Evolutionary conservation across 2,797 vertebrate genomes (phyloP), one percentile per base, ranked within the genome.

Genomic region (Holocentrus rufus): DNA sequence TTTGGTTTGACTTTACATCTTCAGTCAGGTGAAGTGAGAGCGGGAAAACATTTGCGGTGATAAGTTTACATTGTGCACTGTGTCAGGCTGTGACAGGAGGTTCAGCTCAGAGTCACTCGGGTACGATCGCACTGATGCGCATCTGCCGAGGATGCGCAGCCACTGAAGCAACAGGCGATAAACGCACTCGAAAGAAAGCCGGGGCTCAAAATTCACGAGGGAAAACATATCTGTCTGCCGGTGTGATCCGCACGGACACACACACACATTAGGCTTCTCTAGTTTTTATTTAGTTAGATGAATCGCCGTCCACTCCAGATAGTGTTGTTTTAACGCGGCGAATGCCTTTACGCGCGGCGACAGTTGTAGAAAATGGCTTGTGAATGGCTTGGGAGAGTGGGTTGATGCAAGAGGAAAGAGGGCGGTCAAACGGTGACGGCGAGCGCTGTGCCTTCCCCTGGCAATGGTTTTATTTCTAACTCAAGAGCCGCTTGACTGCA

Each of bases 401-500:
- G 69, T 74, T 76, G 81, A 62, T 72, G 81, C 57, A 1, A 57
- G 56, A 70, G 79, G 72, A 73, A 85, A 79, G 80, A 90, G 92
- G 88, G 87, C 88, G 88, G 82, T 86, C 81, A 83, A 64, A 83
- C 79, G 57, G 81, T 80, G 78, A 87, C 83, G 65, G 81, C 23
- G 18, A 79, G 69, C 65, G 20, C 59, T 0, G 65, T 2, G 79
- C 54, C 62, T 55, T 0, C 56, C 66, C 64, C 77, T 44, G 66
- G 46, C 59, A n/a, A 7, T 65, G 23, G 8, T 65, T 68, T 57
- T 78, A 61, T 64, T 80, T 65, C 9, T 58, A 65, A 27, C 76
- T 46, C 77, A 0, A 23, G 52, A 55, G 67, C 59, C 34, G 14
- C 34, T 50, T 36, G 10, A 39, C 22, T 53, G 72, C 46, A 20